phyloP scores from a whole-genome alignment of 2,113 vertebrate genomes.

The Elaphurus davidianus region DNA sequence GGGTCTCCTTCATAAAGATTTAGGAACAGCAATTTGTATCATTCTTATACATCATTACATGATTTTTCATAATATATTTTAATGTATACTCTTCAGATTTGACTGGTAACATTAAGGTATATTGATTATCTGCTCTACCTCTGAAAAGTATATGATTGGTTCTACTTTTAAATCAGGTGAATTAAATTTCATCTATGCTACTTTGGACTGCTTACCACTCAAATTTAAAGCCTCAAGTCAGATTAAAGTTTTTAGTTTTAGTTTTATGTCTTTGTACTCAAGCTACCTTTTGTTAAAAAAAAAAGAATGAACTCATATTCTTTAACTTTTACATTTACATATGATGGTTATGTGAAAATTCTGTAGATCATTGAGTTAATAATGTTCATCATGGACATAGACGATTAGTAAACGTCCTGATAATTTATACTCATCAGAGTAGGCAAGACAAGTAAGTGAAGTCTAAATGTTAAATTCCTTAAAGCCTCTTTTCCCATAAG shows the following conservation, averaged over 20 bases:
- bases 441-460: neutral
- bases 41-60: neutral
- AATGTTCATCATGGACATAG: neutral
- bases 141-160: conserved; percentile 24
- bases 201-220: neutral
- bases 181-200: neutral
- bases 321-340: neutral
- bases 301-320: neutral
- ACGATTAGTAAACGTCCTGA: neutral
- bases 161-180: neutral
- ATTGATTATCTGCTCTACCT: neutral
- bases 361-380: neutral
- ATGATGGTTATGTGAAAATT: conserved; percentile 9
- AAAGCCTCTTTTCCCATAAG: neutral
- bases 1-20: neutral
- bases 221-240: conserved; percentile 24
- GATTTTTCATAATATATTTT: neutral
- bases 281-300: neutral
- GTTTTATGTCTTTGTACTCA: conserved; percentile 8
- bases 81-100: neutral
- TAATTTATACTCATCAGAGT: neutral
- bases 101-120: neutral
- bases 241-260: neutral
- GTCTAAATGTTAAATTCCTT: conserved; percentile 11
- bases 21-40: neutral